Evolutionary conservation across 2,888 invertebrate species (phyloP), one percentile per base, ranked within the genome.

Genomic region (Mimachlamys varia): DNA sequence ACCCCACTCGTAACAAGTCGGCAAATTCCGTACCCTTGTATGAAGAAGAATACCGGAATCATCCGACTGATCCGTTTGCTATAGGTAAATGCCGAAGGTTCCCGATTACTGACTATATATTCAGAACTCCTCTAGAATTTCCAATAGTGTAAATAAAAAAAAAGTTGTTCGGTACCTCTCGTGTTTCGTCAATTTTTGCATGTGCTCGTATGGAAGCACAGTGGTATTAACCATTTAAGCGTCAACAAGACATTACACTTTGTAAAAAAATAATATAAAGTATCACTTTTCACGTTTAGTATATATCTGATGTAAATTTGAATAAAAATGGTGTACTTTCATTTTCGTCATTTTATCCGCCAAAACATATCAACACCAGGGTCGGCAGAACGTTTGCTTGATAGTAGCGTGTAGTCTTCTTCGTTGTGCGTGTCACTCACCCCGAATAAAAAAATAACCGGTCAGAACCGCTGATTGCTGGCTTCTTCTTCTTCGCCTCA

Each of bases 81-180:
- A 44, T 5, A 3, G 44, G 44, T 3, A 44, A 44, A 44, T 44
- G 44, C 44, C 44, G 44, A 44, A 3, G 44, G 44, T 44, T 44
- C 44, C 44, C 44, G 44, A 44, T 44, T 44, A 7, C 89, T 91
- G 89, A 91, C 91, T 89, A 91, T 90, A 53, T 50, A 88, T 89
- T 91, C 91, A 89, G n/a, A 10, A 58, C 33, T 53, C 15, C 88
- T 91, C 55, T 88, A 22, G 55, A 55, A 3, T 87, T 89, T 44
- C 10, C 5, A 87, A 37, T 17, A 87, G n/a, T 58, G 22, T 58
- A 19, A 17, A 2, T 19, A 3, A 58, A 55, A 3, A 55, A 55
- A 55, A n/a, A 1, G 53, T 12, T 58, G 58, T 58, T 58, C 58
- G 58, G 22, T 58, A 58, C 22, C 19, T 58, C n/a, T 53, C 53